Evolutionary conservation across 2,113 vertebrate genomes (phyloP).

Genomic region (Taurulus bubalis): DNA sequence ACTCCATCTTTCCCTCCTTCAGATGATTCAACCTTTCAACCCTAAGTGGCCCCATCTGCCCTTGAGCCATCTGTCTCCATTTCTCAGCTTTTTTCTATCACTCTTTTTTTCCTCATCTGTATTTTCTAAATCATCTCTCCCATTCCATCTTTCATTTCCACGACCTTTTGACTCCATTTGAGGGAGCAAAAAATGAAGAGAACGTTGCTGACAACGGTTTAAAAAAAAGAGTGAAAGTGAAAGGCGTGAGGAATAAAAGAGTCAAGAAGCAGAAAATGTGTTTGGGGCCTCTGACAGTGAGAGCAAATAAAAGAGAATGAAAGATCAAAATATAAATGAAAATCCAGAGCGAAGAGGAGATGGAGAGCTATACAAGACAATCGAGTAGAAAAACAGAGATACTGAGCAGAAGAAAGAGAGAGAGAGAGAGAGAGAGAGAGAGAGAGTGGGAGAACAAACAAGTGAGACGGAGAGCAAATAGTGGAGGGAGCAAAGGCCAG

Average conservation of each 20-base stretch:
- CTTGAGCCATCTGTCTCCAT: slow-evolving; percentile 52
- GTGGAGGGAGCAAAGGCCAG: neutral
- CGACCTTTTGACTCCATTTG: slow-evolving; percentile 29
- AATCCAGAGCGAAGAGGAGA: slow-evolving; percentile 2
- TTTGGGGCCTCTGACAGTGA: neutral
- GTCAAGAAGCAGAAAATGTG: neutral
- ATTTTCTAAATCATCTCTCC: slow-evolving; percentile 38
- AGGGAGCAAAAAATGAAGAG: slow-evolving; percentile 31
- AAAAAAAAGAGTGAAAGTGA: neutral
- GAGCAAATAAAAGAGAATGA: slow-evolving; percentile 4
- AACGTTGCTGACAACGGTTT: slow-evolving; percentile 39
- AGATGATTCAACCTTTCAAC: slow-evolving; percentile 48
- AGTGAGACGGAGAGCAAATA: slow-evolving; percentile 22
- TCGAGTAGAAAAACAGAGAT: neutral
- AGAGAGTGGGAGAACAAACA: slow-evolving; percentile 6
- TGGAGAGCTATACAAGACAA: neutral
- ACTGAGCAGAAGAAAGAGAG: neutral
- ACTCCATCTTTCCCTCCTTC: slow-evolving; percentile 21
- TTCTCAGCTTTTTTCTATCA: slow-evolving; percentile 15
- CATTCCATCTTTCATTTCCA: slow-evolving; percentile 30
- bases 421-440: too few species aligned
- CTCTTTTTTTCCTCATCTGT: slow-evolving; percentile 16
- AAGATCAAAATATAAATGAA: slow-evolving; percentile 13
- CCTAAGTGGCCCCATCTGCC: slow-evolving; percentile 33
- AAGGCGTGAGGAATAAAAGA: neutral